Base-by-base conservation (phyloP, 1,140 invertebrate species). In the Cotesia typhae region DNA sequence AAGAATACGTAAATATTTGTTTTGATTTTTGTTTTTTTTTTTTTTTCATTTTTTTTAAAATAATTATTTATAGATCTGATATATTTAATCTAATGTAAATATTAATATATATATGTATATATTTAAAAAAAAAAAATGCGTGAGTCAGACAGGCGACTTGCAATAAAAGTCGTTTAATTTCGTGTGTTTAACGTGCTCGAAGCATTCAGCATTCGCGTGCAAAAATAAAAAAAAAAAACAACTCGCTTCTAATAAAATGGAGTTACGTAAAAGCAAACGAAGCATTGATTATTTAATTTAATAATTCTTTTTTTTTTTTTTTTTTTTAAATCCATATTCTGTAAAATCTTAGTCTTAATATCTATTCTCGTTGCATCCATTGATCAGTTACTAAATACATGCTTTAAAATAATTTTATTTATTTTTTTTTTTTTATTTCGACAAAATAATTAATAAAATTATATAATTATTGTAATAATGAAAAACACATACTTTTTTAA, bases 201-300 rank as follows among this genome's bases (percentile, higher is more conserved):
- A 69, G 70, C 70, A 71, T 72, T 67, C 53, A 28, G 64, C 70
- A 72, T 72, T 72, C 70, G 64, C 70, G 70, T 72, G 70, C 70
- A 71, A 72, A 41, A 66, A 72, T 71, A 9, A 72, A 67, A 28
- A 41, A 28, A 41, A 28, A 71, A 67, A 28, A 41, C 28, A 71
- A 66, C 36, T 71, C 37, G 35, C 52, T 66, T 36, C 47, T 55
- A 70, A 70, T 67, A 66, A 14, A 41, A 10, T 52, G 51, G 9
- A 52, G 47, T 66, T 66, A 66, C 28, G 20, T 52, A 28, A 66
- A 66, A 66, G 47, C 47, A 52, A 66, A 52, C 20, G 64, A 66
- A 52, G 64, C 64, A 28, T 52, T 52, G 51, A 10, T 17, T 14
- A 20, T 17, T 66, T 20, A 14, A n/a, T 66, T n/a, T 12, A 9